A percentile compares a stretch with the other conserved stretches of the same genome.
Evolutionary conservation across 2,888 invertebrate genomes (phyloP).

Genomic region (Trachelus stipa): DNA sequence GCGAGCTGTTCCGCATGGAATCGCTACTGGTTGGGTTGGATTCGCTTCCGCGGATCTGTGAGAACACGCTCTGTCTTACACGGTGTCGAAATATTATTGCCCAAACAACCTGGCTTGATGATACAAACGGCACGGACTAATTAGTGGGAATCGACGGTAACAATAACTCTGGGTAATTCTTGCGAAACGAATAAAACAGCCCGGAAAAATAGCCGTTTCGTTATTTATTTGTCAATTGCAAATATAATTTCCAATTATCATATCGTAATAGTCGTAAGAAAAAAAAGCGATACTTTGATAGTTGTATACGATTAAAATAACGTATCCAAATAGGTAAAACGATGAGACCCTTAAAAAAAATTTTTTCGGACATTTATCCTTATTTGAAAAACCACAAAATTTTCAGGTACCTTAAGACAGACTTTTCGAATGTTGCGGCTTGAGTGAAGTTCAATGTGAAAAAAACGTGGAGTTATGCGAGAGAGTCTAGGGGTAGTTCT

Average conservation of each 20-base stretch:
- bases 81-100: conserved; percentile 10
- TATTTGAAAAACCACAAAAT: background rate
- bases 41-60: background rate
- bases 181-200: conserved; percentile 32
- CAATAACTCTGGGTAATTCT: conserved; percentile 33
- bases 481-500: conserved; percentile 24
- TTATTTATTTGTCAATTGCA: background rate
- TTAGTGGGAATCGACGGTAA: conserved; percentile 31
- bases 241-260: background rate
- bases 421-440: conserved; percentile 36
- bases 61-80: background rate
- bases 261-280: background rate
- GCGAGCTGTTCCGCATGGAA: conserved; percentile 7
- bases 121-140: conserved; percentile 9
- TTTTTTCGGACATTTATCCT: background rate
- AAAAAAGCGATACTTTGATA: background rate
- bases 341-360: background rate
- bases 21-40: background rate
- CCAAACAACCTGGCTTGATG: conserved; percentile 5
- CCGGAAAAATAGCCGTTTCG: background rate
- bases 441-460: conserved; percentile 51
- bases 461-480: conserved; percentile 51
- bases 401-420: conserved; percentile 18
- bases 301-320: background rate
- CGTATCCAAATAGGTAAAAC: background rate